Percentiles rank a stretch among this genome's conserved stretches.
phyloP scores from a whole-genome alignment of 2,113 vertebrate genomes.

The Stercorarius parasiticus region DNA sequence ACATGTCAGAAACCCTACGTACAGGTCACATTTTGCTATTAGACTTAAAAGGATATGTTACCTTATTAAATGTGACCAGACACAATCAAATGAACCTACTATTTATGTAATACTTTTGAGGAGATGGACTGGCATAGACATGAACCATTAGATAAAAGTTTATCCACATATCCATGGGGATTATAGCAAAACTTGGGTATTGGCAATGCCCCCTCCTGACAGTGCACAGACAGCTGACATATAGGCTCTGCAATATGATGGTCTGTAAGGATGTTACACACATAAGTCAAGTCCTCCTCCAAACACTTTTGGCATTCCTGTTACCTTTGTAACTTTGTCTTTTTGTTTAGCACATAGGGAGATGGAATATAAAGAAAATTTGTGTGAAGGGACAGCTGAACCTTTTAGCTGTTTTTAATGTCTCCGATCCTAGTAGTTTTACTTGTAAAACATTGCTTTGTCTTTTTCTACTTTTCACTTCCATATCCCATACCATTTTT shows the following conservation, averaged over 20 bases:
- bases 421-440: neutral
- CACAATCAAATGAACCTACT: neutral
- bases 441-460: neutral
- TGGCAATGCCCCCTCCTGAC: neutral
- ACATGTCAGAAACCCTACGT: neutral
- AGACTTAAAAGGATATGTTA: neutral
- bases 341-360: neutral
- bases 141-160: neutral
- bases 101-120: neutral
- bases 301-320: neutral
- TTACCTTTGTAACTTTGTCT: neutral
- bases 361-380: neutral
- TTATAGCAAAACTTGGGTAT: neutral
- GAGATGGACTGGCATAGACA: neutral
- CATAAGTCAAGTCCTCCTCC: neutral
- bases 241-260: neutral
- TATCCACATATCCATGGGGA: neutral
- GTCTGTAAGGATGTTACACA: neutral
- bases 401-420: neutral
- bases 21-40: neutral
- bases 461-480: neutral
- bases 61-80: neutral
- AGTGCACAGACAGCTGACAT: neutral
- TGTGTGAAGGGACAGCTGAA: neutral
- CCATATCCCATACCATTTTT: neutral